Evolutionary conservation across 2,888 invertebrate genomes (phyloP).

Genomic region (Meiosimyza decipiens): DNA sequence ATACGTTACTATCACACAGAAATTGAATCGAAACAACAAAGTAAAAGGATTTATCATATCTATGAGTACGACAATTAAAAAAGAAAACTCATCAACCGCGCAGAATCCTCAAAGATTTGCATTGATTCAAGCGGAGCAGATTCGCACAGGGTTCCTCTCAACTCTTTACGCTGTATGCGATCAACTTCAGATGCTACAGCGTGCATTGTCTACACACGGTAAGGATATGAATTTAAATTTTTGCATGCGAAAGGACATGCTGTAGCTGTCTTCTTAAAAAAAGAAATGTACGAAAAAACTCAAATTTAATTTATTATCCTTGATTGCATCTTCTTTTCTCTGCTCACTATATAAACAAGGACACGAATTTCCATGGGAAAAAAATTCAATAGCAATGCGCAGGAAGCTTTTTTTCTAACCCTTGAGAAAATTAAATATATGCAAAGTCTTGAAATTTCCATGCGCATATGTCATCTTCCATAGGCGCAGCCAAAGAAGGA

Average conservation of each 20-base stretch:
- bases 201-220: constrained; percentile 25
- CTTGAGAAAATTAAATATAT: constrained; percentile 62
- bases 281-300: constrained; percentile 17
- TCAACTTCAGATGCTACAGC: constrained; percentile 43
- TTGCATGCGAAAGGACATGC: constrained; percentile 55
- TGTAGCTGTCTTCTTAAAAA: neutral
- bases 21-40: constrained; percentile 31
- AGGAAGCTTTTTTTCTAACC: constrained; percentile 45
- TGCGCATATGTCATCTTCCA: constrained; percentile 56
- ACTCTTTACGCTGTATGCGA: constrained; percentile 36
- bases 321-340: constrained; percentile 61
- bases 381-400: constrained; percentile 46
- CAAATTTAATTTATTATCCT: constrained; percentile 57
- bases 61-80: constrained; percentile 35
- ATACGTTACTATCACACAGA: constrained; percentile 33
- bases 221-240: constrained; percentile 58
- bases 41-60: constrained; percentile 36
- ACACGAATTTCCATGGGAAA: constrained; percentile 61
- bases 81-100: constrained; percentile 21
- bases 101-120: constrained; percentile 31
- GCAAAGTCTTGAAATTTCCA: constrained; percentile 54
- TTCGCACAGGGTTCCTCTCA: constrained; percentile 40
- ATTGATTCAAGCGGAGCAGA: constrained; percentile 26
- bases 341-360: constrained; percentile 29
- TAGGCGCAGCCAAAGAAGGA: constrained; percentile 42